Evolutionary conservation across 2,888 invertebrate species (phyloP), one percentile per base, ranked within the genome.

Genomic region (Troides helena): DNA sequence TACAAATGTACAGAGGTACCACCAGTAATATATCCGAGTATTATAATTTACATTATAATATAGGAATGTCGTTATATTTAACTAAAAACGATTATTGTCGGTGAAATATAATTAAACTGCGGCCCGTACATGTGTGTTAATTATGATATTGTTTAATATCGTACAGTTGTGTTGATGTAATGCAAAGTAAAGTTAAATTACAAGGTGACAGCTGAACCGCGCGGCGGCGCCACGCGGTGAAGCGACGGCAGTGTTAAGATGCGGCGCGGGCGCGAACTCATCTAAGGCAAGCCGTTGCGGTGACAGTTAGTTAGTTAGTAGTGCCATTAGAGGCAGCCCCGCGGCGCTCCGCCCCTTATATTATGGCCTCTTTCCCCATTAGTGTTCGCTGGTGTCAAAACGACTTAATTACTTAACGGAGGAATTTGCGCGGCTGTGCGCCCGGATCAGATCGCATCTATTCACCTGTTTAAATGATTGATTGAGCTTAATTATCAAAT

Each of bases 271-370:
- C 77, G 75, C 80, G 78, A 70, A 77, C 77, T 76, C 77, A 80
- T 78, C 80, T 80, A 79, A 76, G 76, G 80, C 80, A 80, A 83
- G 81, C 82, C 84, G 85, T 85, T 88, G 86, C 78, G 87, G 87
- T 81, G 83, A 85, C 86, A 85, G 84, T 88, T 86, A 87, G 85
- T 87, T 86, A 84, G 86, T 85, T 86, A 88, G 87, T 87, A 85
- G 87, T 84, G 85, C 85, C 85, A 88, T 88, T 88, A 87, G 84
- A 82, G 83, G 81, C 78, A 79, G 80, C 80, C 81, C 81, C 83
- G 81, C 80, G 80, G 77, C 82, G 74, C 78, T 78, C 79, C 83
- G 74, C 81, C 78, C 79, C 81, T 67, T 70, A 70, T 63, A 70
- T 67, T 78, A 74, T 80, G 77, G 79, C 83, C 81, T 80, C 81